Evolutionary conservation across 2,888 invertebrate species (phyloP), one percentile per base, ranked within the genome.

Genomic region (Trachelus tabidus): DNA sequence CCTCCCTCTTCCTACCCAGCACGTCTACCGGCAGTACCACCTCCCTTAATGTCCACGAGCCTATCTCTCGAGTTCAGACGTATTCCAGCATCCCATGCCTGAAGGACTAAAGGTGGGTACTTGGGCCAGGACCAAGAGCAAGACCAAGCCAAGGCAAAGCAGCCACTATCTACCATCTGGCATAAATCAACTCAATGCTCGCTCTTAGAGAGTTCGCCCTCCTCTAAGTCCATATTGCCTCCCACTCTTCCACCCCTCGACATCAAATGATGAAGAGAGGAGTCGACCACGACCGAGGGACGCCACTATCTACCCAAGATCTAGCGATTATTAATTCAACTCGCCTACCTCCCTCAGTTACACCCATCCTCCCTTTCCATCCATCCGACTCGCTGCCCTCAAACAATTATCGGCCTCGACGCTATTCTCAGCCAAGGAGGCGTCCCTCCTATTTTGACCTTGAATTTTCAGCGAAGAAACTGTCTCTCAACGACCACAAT

Each of bases 151-250:
- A 79, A 85, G 83, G 87, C 85, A 87, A 85, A 87, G 86, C 86
- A 88, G 85, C 87, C 86, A 87, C 87, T 90, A 90, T 90, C 90
- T 90, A 87, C 87, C 89, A 90, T 90, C 90, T 90, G 88, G 90
- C 87, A 90, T 90, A 90, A 90, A 90, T 90, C 90, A 90, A 90
- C 88, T 88, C 89, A 87, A 88, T 90, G 88, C 89, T 89, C 85
- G 85, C 88, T 90, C 89, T 87, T 86, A 85, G 87, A 87, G 87
- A 85, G 85, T 84, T 81, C 85, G 83, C 85, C 85, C 88, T 85
- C 85, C 86, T 84, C 85, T 86, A 86, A 87, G 87, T 85, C 86
- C 87, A 88, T 89, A 89, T 87, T 88, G 86, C 86, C 84, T 84
- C 80, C 84, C 85, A 83, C 84, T 84, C 83, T 82, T 78, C 73